Percentiles rank a stretch among this genome's conserved stretches.
Evolutionary conservation across 2,797 vertebrate genomes (phyloP).

Genomic region (Agapornis canus): DNA sequence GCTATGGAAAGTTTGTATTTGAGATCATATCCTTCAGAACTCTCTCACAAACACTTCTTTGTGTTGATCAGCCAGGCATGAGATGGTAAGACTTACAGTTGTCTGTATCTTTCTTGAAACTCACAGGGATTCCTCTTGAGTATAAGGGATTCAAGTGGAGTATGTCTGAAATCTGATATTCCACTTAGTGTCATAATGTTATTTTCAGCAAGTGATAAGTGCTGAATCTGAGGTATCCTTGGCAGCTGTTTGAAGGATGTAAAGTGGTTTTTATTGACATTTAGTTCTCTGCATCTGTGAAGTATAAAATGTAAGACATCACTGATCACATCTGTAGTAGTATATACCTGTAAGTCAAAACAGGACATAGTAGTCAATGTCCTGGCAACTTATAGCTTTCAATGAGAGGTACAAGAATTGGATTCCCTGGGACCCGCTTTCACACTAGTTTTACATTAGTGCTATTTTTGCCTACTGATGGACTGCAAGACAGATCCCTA

Average conservation of each 20-base stretch:
- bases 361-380: accelerated
- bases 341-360: neutral
- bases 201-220: slow-evolving; percentile 91
- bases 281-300: slow-evolving; percentile 90
- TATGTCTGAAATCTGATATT: slow-evolving; percentile 79
- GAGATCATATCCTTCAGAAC: neutral
- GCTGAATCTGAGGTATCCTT: slow-evolving; percentile 89
- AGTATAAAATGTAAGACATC: slow-evolving; percentile 29
- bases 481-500: neutral
- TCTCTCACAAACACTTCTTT: neutral
- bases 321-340: neutral
- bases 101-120: slow-evolving; percentile 89
- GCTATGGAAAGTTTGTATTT: neutral
- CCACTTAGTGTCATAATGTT: slow-evolving; percentile 84
- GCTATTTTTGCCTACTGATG: neutral
- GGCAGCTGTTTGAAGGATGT: slow-evolving; percentile 90
- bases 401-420: neutral
- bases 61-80: neutral
- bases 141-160: slow-evolving; percentile 84
- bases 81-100: slow-evolving; percentile 77
- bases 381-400: neutral
- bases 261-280: slow-evolving; percentile 90
- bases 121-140: slow-evolving; percentile 91
- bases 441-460: neutral
- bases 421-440: neutral